phyloP scores from a whole-genome alignment of 2,888 invertebrate species.

The Kryphioiulus occultus region DNA sequence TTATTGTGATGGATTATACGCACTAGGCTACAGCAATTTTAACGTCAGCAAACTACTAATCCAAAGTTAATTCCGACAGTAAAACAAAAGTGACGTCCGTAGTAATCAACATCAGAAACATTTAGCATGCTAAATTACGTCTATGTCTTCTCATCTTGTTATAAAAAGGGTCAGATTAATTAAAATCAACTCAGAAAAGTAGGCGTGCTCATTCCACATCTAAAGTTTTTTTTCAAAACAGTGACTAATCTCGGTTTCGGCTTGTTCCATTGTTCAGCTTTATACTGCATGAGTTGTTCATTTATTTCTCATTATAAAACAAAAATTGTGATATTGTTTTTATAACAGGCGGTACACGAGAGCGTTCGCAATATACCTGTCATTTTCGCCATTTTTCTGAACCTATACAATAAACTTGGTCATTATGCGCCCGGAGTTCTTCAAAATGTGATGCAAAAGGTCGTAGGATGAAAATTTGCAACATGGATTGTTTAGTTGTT shows the following conservation, averaged over 20 bases:
- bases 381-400: slow-evolving; percentile 9
- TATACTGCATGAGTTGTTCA: neutral
- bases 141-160: neutral
- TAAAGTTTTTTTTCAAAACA: neutral
- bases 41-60: neutral
- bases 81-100: neutral
- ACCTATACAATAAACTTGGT: neutral
- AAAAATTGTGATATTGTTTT: neutral
- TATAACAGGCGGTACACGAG: slow-evolving; percentile 18
- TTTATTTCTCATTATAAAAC: neutral
- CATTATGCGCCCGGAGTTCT: neutral
- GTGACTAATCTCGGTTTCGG: neutral
- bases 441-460: slow-evolving; percentile 7
- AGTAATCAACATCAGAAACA: neutral
- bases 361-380: neutral
- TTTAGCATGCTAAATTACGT: neutral
- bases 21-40: neutral
- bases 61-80: neutral
- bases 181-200: neutral
- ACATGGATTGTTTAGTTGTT: slow-evolving; percentile 2
- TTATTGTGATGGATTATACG: neutral
- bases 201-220: neutral
- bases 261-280: neutral
- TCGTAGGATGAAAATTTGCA: neutral
- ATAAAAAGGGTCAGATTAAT: neutral